Evolutionary conservation across 2,113 vertebrate species (phyloP), one percentile per base, ranked within the genome.

Genomic region (Aplodontia rufa): DNA sequence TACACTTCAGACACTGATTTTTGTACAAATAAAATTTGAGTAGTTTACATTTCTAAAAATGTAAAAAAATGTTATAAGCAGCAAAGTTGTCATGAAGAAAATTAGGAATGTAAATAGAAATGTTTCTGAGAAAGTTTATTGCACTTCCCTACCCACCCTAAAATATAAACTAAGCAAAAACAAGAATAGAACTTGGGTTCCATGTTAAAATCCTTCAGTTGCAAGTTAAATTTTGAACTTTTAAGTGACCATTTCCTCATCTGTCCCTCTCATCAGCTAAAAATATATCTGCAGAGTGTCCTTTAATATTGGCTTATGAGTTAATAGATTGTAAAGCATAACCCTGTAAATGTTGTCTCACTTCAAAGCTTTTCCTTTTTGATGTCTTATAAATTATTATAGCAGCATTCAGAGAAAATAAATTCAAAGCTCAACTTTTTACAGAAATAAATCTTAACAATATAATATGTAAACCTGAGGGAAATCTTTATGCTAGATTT

Each of bases 21-120:
- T 97, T 96, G 4, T 91, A 85, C 51, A 94, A 88, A 47, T 96
- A 86, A 91, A 92, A 93, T 66, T 87, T 72, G 30, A 78, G 24
- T 95, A 95, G 42, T 71, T 95, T 89, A 28, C 92, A 51, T 93
- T 97, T 94, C 24, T 81, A 84, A 69, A 92, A 92, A 93, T 55
- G 87, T 93, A 85, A 17, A n/a, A n/a, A n/a, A n/a, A 55, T 94
- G 32, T 80, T 88, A 75, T 0, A 35, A 91, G 40, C 26, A 72
- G 72, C 58, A 91, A 53, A 90, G 35, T 91, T 89, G 32, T 75
- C 28, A 55, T 66, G 28, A 94, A 82, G 68, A 86, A 96, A 92
- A 75, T 68, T 88, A 90, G n/a, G 17, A 78, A 40, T 78, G 42
- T 30, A 42, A 87, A 90, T 95, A 83, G 68, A 93, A 94, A 10